Evolutionary conservation across 2,113 vertebrate species (phyloP).

Genomic region (Pelmatolapia mariae): DNA sequence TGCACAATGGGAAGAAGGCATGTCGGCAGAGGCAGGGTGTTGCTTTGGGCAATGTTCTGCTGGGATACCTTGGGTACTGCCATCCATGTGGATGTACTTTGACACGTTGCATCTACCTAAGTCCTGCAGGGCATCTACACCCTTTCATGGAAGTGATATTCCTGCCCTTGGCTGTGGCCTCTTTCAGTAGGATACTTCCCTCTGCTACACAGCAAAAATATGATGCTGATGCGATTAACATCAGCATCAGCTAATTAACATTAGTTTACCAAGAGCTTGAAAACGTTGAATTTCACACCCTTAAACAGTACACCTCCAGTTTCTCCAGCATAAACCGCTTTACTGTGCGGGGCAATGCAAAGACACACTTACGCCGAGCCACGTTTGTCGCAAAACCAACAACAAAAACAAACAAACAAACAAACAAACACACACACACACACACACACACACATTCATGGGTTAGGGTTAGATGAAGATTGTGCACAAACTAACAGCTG

Average conservation of each 20-base stretch:
- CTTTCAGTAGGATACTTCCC: neutral
- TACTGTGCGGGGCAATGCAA: neutral
- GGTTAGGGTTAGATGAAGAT: too few species aligned
- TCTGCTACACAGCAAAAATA: neutral
- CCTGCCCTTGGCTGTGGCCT: neutral
- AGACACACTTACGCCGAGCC: neutral
- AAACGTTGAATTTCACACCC: neutral
- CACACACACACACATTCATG: neutral
- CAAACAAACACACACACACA: rapidly evolving
- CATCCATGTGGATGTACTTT: neutral
- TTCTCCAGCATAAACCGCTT: neutral
- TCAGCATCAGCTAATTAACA: neutral
- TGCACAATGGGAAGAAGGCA: neutral
- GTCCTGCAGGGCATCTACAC: neutral
- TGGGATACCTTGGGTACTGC: neutral
- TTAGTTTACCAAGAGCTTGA: neutral
- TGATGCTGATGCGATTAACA: neutral
- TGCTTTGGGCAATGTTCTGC: neutral
- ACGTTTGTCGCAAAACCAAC: neutral
- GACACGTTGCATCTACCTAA: neutral
- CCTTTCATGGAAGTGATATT: neutral
- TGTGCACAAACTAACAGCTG: neutral
- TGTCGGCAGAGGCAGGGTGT: neutral
- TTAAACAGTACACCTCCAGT: neutral
- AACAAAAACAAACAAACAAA: neutral